Evolutionary conservation across 2,113 vertebrate species (phyloP).

Genomic region (Rhineura floridana): DNA sequence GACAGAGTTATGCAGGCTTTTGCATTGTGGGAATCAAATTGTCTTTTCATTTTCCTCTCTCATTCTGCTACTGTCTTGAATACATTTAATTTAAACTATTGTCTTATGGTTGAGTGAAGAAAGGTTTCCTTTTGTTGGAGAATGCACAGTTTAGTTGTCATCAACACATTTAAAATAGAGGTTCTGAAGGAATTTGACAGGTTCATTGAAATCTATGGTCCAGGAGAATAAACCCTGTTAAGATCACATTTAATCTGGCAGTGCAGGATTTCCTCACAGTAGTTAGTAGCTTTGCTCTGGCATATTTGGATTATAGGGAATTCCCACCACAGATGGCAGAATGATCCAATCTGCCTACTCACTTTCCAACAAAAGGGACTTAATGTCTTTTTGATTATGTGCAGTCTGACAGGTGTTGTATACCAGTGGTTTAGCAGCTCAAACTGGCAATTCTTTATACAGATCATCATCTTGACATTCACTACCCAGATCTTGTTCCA

Average conservation of each 20-base stretch:
- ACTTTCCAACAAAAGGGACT: not conserved
- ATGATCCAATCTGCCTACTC: not conserved
- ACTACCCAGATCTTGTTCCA: not conserved
- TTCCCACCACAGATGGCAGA: not conserved
- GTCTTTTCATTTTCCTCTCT: not conserved
- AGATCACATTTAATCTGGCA: not conserved
- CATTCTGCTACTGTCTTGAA: not conserved
- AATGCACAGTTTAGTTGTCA: not conserved
- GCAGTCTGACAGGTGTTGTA: not conserved
- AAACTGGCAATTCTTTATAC: not conserved
- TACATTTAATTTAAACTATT: not conserved
- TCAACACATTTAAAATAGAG: not conserved
- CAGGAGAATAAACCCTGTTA: not conserved
- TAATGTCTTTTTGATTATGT: not conserved
- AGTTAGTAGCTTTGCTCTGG: not conserved
- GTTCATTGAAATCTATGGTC: too few species aligned
- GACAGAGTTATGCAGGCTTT: not conserved
- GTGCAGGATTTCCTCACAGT: not conserved
- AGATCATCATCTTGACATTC: not conserved
- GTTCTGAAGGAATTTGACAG: not conserved
- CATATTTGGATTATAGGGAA: not conserved
- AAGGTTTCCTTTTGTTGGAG: not conserved
- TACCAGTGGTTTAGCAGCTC: slow-evolving; percentile 1
- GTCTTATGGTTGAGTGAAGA: not conserved
- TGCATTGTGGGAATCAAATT: not conserved